Evolutionary conservation across 2,113 vertebrate genomes (phyloP).

Genomic region (Chaenocephalus aceratus): DNA sequence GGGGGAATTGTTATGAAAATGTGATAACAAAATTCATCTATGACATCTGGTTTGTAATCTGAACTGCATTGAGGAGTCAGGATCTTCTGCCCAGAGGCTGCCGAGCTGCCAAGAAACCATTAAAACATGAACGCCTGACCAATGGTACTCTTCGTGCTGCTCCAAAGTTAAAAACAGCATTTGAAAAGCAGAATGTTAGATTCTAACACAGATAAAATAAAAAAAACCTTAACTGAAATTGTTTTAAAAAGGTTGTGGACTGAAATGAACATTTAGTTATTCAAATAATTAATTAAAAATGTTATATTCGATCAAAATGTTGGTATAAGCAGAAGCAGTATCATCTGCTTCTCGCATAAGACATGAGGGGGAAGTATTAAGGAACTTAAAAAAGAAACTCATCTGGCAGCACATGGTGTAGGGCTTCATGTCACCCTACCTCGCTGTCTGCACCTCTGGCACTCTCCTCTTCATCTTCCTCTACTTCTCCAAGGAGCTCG

Average conservation of each 20-base stretch:
- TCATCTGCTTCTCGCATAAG: constrained; percentile 12
- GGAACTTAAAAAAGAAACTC: constrained; percentile 41
- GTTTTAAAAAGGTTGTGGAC: neutral
- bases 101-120: constrained; percentile 50
- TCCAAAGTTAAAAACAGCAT: constrained; percentile 4
- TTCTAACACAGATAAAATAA: neutral
- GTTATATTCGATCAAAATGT: neutral
- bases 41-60: constrained; percentile 63
- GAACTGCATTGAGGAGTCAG: constrained; percentile 39
- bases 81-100: constrained; percentile 40
- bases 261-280: neutral
- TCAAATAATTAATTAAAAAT: neutral
- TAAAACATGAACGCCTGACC: constrained; percentile 56
- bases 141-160: constrained; percentile 15
- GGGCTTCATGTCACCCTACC: constrained; percentile 68
- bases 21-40: constrained; percentile 49
- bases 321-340: constrained; percentile 7
- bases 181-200: constrained; percentile 21
- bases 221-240: neutral
- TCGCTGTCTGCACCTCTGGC: constrained; percentile 55
- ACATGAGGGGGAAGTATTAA: constrained; percentile 31
- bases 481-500: constrained; percentile 87
- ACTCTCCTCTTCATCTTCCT: constrained; percentile 83
- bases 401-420: constrained; percentile 61
- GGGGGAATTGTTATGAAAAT: constrained; percentile 28